Evolutionary conservation across 2,113 vertebrate genomes (phyloP), one percentile per base, ranked within the genome.

Genomic region (Nothocercus julius): DNA sequence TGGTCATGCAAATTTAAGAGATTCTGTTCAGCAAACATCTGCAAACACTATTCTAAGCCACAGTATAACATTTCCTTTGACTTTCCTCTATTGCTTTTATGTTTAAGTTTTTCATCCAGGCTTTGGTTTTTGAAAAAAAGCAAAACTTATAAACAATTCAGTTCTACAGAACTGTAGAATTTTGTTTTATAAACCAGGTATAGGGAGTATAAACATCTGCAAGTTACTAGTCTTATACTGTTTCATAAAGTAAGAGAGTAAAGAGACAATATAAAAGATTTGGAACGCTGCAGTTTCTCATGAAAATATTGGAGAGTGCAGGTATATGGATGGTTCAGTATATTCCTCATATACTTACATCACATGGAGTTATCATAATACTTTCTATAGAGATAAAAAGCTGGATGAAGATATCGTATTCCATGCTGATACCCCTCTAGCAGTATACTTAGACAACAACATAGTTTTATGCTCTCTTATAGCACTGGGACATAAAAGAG

Each of bases 11-110:
- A 82, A 89, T 92, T 95, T 93, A 92, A 95, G 86, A 89, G 72
- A 87, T 88, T 93, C 78, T 84, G 34, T 73, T 95, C 76, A 78
- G 77, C 53, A 81, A 91, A 93, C 73, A 95, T 94, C 91, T 96
- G 70, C 89, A 97, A 97, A 90, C 5, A 27, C 79, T 96, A 85
- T 74, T 93, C 89, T 83, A 49, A 83, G 56, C 38, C 68, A 62
- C 40, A 68, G 81, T 61, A 92, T 87, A 95, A 81, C 56, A 85
- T 95, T 88, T 94, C 89, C 77, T 81, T 77, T 62, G 76, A 77
- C 19, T 94, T 97, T 97, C 76, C 92, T 91, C 78, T 92, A 19
- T 5, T 72, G 49, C 53, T 92, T 96, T 95, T 68, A 82, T 47
- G 20, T 58, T 80, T 91, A 84, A 59, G 36, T 28, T 90, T 94